Percentiles rank a stretch among this genome's conserved stretches.
Conservation (phyloP, 2,888 invertebrate species). For the Thereva unica region DNA sequence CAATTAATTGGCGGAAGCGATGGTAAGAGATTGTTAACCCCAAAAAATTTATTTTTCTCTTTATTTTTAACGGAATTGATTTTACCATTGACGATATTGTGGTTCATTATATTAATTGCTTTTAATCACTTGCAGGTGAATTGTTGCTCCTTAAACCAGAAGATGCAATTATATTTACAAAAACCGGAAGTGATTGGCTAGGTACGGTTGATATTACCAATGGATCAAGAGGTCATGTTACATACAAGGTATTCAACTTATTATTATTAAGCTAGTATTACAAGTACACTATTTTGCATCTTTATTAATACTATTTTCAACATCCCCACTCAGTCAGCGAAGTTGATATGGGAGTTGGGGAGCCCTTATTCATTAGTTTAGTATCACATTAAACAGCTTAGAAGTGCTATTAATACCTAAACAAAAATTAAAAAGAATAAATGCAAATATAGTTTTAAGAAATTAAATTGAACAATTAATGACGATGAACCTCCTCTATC, state of each 20-base stretch:
- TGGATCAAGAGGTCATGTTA: constrained; percentile 64
- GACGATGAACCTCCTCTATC: too few relatives aligned
- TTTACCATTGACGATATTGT: constrained; percentile 12
- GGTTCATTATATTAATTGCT: background rate
- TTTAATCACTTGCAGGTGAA: constrained; percentile 55
- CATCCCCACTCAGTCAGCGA: too few relatives aligned
- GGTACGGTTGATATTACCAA: constrained; percentile 74
- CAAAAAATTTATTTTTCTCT: constrained; percentile 34
- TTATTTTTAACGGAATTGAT: constrained; percentile 40
- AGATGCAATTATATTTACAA: constrained; percentile 71
- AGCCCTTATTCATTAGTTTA: too few relatives aligned
- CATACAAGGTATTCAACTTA: constrained; percentile 66
- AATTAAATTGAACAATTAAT: too few relatives aligned
- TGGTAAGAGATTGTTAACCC: constrained; percentile 46
- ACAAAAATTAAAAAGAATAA: too few relatives aligned
- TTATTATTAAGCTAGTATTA: background rate
- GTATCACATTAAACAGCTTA: too few relatives aligned
- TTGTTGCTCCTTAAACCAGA: constrained; percentile 69
- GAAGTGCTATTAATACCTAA: too few relatives aligned
- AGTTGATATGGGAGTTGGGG: too few relatives aligned
- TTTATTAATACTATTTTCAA: too few relatives aligned
- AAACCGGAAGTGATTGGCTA: constrained; percentile 66
- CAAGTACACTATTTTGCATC: background rate
- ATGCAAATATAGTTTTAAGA: too few relatives aligned
- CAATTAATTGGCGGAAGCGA: constrained; percentile 45